Percentiles rank a stretch among this genome's conserved stretches.
These are phyloP conservation scores for Sterna hirundo DNA, from an alignment of 2,113 vertebrate species.

Conservation along the genomic window DNA sequence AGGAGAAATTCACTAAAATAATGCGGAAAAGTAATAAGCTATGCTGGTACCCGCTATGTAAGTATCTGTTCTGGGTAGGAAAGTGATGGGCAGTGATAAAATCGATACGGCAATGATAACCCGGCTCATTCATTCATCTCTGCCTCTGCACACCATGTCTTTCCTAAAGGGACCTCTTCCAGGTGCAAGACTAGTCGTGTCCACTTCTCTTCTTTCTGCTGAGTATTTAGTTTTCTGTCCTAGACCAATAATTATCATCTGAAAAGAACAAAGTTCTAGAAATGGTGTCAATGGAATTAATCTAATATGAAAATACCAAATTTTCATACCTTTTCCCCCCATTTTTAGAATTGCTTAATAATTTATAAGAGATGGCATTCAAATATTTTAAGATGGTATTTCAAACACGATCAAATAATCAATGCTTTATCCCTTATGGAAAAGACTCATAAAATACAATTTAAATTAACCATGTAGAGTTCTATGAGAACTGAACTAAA, in stretches of 20 bases:
- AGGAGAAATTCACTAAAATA: not conserved
- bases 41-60: not conserved
- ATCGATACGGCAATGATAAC: not conserved
- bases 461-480: constrained; percentile 28
- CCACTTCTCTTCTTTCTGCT: not conserved
- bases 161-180: not conserved
- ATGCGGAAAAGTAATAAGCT: not conserved
- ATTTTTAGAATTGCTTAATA: not conserved
- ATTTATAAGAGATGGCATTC: not conserved
- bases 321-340: not conserved
- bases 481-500: not conserved
- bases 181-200: not conserved
- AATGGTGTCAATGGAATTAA: not conserved
- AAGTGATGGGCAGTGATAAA: not conserved
- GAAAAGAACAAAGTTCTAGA: not conserved
- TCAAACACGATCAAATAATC: not conserved
- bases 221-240: not conserved
- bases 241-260: not conserved
- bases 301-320: not conserved
- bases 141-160: not conserved
- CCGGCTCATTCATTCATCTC: not conserved
- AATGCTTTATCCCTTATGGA: not conserved
- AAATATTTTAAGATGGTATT: not conserved
- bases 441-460: not conserved
- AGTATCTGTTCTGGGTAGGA: not conserved